Evolutionary conservation across 2,888 invertebrate genomes (phyloP).

Genomic region (Papilio demoleus): DNA sequence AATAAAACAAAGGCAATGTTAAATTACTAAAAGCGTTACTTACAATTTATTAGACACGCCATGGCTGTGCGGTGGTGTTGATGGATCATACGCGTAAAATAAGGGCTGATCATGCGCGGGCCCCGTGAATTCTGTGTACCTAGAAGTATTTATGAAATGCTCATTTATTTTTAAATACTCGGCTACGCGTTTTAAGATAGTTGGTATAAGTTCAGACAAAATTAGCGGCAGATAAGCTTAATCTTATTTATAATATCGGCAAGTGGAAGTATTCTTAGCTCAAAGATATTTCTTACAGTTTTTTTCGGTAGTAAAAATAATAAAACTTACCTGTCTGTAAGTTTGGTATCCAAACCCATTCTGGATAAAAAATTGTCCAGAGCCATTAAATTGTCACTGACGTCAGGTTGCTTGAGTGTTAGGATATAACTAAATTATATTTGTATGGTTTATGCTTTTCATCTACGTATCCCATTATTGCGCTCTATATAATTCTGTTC

Average conservation of each 20-base stretch:
- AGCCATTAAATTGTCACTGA: slow-evolving; percentile 60
- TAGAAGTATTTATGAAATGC: slow-evolving; percentile 44
- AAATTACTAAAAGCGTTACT: too few species aligned
- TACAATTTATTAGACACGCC: slow-evolving; percentile 67
- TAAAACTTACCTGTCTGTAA: slow-evolving; percentile 66
- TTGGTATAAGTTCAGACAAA: too few species aligned
- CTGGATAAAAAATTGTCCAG: slow-evolving; percentile 68
- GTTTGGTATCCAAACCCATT: slow-evolving; percentile 67
- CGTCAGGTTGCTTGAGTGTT: slow-evolving; percentile 59
- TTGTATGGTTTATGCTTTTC: neutral
- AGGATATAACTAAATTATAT: slow-evolving; percentile 62
- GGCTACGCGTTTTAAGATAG: too few species aligned
- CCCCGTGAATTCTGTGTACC: slow-evolving; percentile 67
- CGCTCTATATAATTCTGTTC: slow-evolving; percentile 63
- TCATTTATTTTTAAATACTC: too few species aligned
- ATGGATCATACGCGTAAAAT: slow-evolving; percentile 71
- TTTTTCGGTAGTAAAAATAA: neutral
- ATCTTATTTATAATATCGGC: too few species aligned
- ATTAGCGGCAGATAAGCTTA: too few species aligned
- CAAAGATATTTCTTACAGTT: too few species aligned
- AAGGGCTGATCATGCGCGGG: slow-evolving; percentile 66
- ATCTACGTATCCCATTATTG: slow-evolving; percentile 47
- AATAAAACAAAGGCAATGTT: too few species aligned
- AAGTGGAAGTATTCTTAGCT: too few species aligned
- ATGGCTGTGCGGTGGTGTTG: slow-evolving; percentile 56